Evolutionary conservation across 1,140 invertebrate species (phyloP), one percentile per base, ranked within the genome.

Genomic region (Aphidius ervi): DNA sequence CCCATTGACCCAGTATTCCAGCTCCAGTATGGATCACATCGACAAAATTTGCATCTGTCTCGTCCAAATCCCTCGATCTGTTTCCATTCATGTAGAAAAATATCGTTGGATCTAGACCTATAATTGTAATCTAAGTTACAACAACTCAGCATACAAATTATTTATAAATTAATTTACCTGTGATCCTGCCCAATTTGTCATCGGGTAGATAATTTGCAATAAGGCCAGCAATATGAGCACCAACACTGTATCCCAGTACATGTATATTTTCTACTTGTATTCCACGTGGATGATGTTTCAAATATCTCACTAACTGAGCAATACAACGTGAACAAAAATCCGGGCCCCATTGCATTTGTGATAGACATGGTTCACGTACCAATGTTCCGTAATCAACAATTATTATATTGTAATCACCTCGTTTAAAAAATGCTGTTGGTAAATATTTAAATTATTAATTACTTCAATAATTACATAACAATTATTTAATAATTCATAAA

Each of bases 21-120:
- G 90, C 91, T 42, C 93, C 92, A 0, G 93, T 94, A 72, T 96
- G 93, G 52, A 95, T 83, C 31, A 94, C 86, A 75, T 95, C 92
- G 23, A 95, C 92, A 74, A 95, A 94, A 64, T 88, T 81, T 0
- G 92, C 93, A 74, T 96, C 93, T 1, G 85, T 84, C 47, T 86
- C 82, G 76, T 96, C 93, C 65, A 96, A 78, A 67, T 95, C 91
- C 46, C 88, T 84, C 10, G 90, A 90, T 7, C 87, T 82, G 68
- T 92, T 92, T 58, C 85, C 85, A 10, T 88, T 88, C 82, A 89
- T 89, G 74, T 90, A 92, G 73, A 90, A 91, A 72, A 82, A 84
- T 71, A 91, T 93, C 4, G 89, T 92, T 43, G 90, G 90, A 79
- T 93, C 90, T 56, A 93, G 79, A 65, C 87, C 88, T 90, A 70